Conservation (phyloP, 2,888 invertebrate species). For the Heliconius sara region DNA sequence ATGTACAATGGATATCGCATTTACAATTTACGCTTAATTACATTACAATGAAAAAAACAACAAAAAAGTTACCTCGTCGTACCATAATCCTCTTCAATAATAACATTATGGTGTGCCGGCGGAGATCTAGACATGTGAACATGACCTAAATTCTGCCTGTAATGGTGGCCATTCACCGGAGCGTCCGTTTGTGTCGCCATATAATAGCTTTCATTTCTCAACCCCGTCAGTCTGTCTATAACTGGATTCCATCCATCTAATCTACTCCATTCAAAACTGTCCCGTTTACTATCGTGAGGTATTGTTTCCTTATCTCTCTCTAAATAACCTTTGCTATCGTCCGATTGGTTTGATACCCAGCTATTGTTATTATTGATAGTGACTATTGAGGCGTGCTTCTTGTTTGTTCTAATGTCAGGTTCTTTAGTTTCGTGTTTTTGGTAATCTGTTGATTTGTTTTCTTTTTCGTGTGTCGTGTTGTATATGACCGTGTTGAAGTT, state of each 20-base stretch:
- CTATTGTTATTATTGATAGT: constrained; percentile 81
- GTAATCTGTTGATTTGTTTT: constrained; percentile 66
- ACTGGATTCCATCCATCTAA: constrained; percentile 93
- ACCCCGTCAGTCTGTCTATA: constrained; percentile 91
- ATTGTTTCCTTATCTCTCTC: constrained; percentile 78
- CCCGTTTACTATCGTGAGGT: constrained; percentile 78
- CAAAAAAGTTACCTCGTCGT: constrained; percentile 62
- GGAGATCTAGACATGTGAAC: constrained; percentile 77
- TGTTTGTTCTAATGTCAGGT: constrained; percentile 64
- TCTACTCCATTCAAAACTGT: constrained; percentile 84
- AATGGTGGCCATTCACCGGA: constrained; percentile 79
- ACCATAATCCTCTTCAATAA: constrained; percentile 86
- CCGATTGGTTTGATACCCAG: constrained; percentile 80
- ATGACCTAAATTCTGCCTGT: constrained; percentile 69
- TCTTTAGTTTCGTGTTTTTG: constrained; percentile 61
- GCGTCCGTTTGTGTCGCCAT: constrained; percentile 89
- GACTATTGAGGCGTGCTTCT: constrained; percentile 79
- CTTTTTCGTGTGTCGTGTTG: constrained; percentile 72
- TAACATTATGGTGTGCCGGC: constrained; percentile 83
- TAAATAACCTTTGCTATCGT: constrained; percentile 78
- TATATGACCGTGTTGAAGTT: constrained; percentile 80
- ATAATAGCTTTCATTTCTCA: constrained; percentile 96
- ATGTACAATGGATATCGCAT: too few species aligned
- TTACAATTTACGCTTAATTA: too few species aligned
- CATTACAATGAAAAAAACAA: not conserved